Conservation (phyloP, 1,140 invertebrate genomes). For the Leptinotarsa defecta region DNA sequence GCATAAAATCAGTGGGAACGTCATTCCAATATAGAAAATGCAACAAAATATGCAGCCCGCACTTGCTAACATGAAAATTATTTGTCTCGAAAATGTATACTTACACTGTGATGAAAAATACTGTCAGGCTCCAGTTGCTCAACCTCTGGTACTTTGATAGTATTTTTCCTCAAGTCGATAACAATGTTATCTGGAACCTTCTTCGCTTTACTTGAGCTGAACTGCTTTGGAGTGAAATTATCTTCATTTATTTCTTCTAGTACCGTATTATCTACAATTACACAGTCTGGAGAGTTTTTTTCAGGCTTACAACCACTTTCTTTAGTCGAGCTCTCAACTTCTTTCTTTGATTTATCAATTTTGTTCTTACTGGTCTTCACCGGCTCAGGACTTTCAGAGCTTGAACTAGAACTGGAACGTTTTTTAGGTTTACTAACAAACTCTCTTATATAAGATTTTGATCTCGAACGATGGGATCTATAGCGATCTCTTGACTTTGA, state of each 20-base stretch:
- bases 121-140: slow-evolving; percentile 50
- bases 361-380: slow-evolving; percentile 20
- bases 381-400: slow-evolving; percentile 21
- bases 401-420: slow-evolving; percentile 38
- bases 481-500: slow-evolving; percentile 42
- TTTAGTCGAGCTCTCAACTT: slow-evolving; percentile 18
- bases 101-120: slow-evolving; percentile 54
- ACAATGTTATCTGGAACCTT: slow-evolving; percentile 53
- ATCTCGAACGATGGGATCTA: slow-evolving; percentile 43
- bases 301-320: background rate
- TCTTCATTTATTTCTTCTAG: slow-evolving; percentile 51
- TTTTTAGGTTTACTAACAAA: slow-evolving; percentile 42
- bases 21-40: too few relatives aligned
- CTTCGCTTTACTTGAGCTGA: slow-evolving; percentile 42
- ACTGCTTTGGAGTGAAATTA: slow-evolving; percentile 46
- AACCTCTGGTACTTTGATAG: slow-evolving; percentile 53
- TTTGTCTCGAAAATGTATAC: slow-evolving; percentile 21
- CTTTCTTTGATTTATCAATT: slow-evolving; percentile 26
- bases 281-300: slow-evolving; percentile 20
- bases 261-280: slow-evolving; percentile 40
- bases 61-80: too few relatives aligned
- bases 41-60: too few relatives aligned
- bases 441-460: slow-evolving; percentile 46
- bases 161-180: slow-evolving; percentile 54
- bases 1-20: too few relatives aligned